Evolutionary conservation across 2,888 invertebrate species (phyloP).

Genomic region (Choristoneura rosaceana): DNA sequence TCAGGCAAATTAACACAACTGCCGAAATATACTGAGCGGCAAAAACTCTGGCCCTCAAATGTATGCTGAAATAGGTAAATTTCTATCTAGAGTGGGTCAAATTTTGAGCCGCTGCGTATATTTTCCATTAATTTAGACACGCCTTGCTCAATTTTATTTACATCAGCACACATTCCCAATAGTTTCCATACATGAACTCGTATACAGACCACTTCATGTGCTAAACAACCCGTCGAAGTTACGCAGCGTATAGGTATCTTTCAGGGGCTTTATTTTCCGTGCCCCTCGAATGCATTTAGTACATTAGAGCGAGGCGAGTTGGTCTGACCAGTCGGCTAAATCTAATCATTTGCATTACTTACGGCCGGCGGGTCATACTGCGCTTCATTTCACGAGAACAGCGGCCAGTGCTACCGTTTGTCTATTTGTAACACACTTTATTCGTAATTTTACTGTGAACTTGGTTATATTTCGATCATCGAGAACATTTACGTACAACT

Average conservation of each 20-base stretch:
- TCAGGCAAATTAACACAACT: not conserved
- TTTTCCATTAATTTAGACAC: no score
- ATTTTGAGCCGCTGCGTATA: no score
- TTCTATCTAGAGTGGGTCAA: no score
- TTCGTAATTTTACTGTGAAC: not conserved
- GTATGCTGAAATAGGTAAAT: no score
- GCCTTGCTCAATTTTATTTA: not conserved
- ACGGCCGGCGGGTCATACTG: conserved; percentile 75
- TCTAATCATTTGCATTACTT: conserved; percentile 82
- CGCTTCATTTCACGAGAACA: conserved; percentile 79
- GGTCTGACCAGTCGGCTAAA: conserved; percentile 74
- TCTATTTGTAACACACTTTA: conserved; percentile 16
- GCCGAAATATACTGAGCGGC: no score
- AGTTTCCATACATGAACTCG: conserved; percentile 1
- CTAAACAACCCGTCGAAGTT: conserved; percentile 29
- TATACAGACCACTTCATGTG: conserved; percentile 11
- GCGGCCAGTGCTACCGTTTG: conserved; percentile 64
- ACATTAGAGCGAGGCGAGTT: conserved; percentile 59
- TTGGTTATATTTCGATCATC: not conserved
- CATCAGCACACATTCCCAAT: conserved; percentile 5
- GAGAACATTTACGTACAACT: no score
- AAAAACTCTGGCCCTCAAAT: no score
- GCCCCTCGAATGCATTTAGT: conserved; percentile 46
- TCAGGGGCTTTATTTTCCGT: conserved; percentile 41
- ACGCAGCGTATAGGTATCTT: conserved; percentile 36